phyloP scores from a whole-genome alignment of 2,113 vertebrate species.

The Copsychus sechellarum region DNA sequence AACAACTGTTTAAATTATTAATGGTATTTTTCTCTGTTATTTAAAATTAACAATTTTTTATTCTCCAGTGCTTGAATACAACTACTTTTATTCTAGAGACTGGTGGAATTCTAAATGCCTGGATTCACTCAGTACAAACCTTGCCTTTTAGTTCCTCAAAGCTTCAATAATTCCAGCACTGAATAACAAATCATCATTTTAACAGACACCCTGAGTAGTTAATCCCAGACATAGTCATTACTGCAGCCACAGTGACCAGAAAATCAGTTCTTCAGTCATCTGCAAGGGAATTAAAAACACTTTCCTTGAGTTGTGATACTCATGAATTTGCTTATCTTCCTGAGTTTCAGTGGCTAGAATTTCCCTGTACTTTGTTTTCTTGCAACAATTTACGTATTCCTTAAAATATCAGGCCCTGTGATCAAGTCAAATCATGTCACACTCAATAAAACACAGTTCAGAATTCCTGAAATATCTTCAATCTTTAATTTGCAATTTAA shows the following conservation, averaged over 20 bases:
- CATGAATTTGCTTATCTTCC: neutral
- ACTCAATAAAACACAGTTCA: neutral
- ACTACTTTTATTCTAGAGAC: neutral
- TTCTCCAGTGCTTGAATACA: neutral
- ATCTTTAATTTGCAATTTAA: conserved; percentile 26
- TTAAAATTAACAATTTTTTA: neutral
- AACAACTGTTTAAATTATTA: neutral
- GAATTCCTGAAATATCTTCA: conserved; percentile 8
- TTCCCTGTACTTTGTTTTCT: neutral
- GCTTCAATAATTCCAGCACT: neutral
- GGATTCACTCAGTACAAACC: neutral
- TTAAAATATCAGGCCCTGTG: neutral
- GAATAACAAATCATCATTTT: neutral
- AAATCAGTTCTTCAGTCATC: neutral
- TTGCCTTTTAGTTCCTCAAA: neutral
- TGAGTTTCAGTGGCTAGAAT: neutral
- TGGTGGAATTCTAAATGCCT: neutral
- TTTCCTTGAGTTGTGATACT: neutral
- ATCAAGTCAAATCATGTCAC: neutral
- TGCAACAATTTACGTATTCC: neutral
- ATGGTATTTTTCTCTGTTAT: neutral
- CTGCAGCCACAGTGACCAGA: neutral
- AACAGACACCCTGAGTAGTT: neutral
- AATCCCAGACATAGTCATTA: neutral
- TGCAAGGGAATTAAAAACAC: neutral